Conservation (phyloP, 1,140 invertebrate species). For the Ooceraea biroi region DNA sequence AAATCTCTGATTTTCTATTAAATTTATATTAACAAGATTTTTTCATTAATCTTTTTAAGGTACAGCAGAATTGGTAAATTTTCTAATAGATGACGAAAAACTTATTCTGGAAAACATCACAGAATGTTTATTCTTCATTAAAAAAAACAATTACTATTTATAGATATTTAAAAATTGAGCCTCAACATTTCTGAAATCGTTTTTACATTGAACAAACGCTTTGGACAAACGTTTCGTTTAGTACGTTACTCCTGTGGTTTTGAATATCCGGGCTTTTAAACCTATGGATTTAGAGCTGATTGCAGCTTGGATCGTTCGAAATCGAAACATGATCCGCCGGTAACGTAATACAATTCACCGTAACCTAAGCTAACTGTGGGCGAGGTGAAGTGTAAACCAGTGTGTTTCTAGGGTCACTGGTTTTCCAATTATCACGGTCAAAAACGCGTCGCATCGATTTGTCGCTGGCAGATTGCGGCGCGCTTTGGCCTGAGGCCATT, state of each 20-base stretch:
- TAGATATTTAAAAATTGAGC: background rate
- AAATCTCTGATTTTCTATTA: too few relatives aligned
- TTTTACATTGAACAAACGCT: too few relatives aligned
- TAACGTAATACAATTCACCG: slow-evolving; percentile 31
- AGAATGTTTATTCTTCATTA: background rate
- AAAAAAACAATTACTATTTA: background rate
- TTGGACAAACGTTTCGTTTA: too few relatives aligned
- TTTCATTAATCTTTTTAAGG: too few relatives aligned
- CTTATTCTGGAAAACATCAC: background rate
- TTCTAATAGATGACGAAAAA: too few relatives aligned
- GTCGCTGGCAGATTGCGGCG: slow-evolving; percentile 22
- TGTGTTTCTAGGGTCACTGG: slow-evolving; percentile 14
- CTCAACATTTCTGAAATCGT: background rate
- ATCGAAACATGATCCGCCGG: slow-evolving; percentile 9
- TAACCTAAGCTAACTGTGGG: background rate
- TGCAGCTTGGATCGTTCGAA: background rate
- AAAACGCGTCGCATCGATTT: slow-evolving; percentile 53
- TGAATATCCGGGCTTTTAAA: background rate
- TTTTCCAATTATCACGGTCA: slow-evolving; percentile 38
- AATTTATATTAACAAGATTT: too few relatives aligned
- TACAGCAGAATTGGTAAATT: too few relatives aligned
- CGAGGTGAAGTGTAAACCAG: slow-evolving; percentile 1
- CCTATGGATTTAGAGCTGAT: background rate
- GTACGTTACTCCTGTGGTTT: background rate
- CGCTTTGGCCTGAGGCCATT: slow-evolving; percentile 16